Percentiles rank a stretch among this genome's conserved stretches.
Conservation (phyloP, 2,113 vertebrate genomes). For the Ptychochromis oligacanthus region DNA sequence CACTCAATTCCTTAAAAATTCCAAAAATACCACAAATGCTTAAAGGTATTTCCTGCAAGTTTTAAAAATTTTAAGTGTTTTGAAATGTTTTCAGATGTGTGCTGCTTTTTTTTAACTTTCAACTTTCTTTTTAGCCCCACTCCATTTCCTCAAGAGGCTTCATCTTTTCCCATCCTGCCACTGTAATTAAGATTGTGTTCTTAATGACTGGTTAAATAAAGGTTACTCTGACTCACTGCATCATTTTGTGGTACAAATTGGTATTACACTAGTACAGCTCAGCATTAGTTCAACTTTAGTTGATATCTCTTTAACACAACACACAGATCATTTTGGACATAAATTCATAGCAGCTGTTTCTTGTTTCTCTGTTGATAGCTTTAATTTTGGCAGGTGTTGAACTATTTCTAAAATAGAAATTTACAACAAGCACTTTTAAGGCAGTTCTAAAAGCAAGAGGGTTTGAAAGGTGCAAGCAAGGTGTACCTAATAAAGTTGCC, state of each 20-base stretch:
- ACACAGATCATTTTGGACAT: neutral
- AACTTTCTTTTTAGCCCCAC: neutral
- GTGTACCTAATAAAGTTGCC: too few species aligned
- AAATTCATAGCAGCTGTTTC: neutral
- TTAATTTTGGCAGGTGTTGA: fast-evolving
- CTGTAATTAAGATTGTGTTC: neutral
- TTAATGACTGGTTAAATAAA: neutral
- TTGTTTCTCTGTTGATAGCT: neutral
- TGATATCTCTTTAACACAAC: neutral
- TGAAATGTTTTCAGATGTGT: too few species aligned
- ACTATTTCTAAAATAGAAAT: neutral
- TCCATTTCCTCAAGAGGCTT: too few species aligned
- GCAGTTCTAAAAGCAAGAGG: fast-evolving
- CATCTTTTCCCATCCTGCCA: neutral
- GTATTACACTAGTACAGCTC: neutral
- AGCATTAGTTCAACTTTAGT: neutral
- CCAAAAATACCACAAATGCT: neutral
- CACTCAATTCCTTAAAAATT: neutral
- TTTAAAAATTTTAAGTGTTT: too few species aligned
- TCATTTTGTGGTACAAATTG: neutral
- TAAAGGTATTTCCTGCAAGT: neutral
- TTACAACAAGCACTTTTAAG: neutral
- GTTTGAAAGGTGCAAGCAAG: too few species aligned
- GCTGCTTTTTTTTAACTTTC: too few species aligned
- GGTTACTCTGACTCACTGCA: neutral